Evolutionary conservation across 2,888 invertebrate species (phyloP).

Genomic region (Drosophila nigritarsus): DNA sequence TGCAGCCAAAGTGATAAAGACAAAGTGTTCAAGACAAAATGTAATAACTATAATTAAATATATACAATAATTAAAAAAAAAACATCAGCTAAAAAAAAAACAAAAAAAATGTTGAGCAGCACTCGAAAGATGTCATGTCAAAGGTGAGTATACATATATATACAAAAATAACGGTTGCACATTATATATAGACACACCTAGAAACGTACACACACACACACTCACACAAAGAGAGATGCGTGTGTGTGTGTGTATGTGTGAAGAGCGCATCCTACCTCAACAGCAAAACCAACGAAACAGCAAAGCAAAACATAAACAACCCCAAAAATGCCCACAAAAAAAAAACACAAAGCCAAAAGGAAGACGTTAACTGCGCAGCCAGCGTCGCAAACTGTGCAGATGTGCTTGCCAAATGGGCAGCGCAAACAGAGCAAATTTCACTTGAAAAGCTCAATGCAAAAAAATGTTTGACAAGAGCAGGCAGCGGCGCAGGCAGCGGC

Average conservation of each 20-base stretch:
- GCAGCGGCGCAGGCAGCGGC: conserved; percentile 1
- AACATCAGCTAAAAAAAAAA: conserved; percentile 16
- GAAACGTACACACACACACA: conserved; percentile 7
- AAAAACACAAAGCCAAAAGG: conserved; percentile 31
- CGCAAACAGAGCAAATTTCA: conserved; percentile 56
- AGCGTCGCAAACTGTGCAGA: conserved; percentile 10
- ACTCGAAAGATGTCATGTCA: conserved; percentile 57
- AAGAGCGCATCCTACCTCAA: conserved; percentile 72
- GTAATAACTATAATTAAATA: conserved; percentile 62
- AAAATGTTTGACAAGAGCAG: conserved; percentile 53
- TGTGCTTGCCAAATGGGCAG: conserved; percentile 60
- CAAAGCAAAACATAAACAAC: conserved; percentile 75
- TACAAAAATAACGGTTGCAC: not conserved
- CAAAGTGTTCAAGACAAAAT: conserved; percentile 78
- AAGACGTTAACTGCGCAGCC: conserved; percentile 22
- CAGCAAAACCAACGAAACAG: conserved; percentile 57
- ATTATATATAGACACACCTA: conserved; percentile 53
- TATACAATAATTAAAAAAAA: conserved; percentile 51
- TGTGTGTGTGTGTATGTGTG: not conserved
- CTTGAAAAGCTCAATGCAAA: conserved; percentile 74
- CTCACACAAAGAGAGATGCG: not conserved
- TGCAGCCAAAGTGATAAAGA: conserved; percentile 78
- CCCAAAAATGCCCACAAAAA: conserved; percentile 66
- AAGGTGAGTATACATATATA: conserved; percentile 64
- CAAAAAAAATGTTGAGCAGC: conserved; percentile 33